Conservation (phyloP, 2,113 vertebrate species). For the Cyprinodon brontotheroides region DNA sequence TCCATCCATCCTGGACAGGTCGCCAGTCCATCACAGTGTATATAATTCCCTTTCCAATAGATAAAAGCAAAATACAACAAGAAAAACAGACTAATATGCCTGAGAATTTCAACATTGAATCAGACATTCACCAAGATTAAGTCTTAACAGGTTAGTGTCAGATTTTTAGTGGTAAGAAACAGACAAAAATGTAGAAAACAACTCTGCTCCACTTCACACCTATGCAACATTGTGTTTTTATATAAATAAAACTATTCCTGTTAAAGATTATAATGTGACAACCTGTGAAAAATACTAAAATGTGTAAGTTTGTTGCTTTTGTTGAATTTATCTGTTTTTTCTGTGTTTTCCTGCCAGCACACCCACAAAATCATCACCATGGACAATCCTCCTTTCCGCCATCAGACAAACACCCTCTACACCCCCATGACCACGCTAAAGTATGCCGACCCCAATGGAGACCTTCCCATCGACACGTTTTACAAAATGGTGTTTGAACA, state of each 20-base stretch:
- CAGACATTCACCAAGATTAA: too few species aligned
- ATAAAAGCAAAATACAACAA: too few species aligned
- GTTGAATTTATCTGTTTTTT: background rate
- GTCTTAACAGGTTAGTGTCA: too few species aligned
- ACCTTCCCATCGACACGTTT: slow-evolving; percentile 87
- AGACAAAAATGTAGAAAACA: background rate
- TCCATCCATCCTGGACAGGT: too few species aligned
- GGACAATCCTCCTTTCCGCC: slow-evolving; percentile 86
- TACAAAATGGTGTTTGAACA: slow-evolving; percentile 90
- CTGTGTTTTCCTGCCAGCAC: slow-evolving; percentile 75
- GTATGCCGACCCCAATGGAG: slow-evolving; percentile 85
- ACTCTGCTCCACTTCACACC: background rate
- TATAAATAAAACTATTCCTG: background rate
- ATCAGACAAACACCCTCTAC: slow-evolving; percentile 87
- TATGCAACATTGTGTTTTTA: background rate
- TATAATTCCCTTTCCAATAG: too few species aligned
- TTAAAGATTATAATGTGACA: background rate
- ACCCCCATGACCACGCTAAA: slow-evolving; percentile 89
- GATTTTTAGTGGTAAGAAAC: too few species aligned
- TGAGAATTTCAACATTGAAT: too few species aligned
- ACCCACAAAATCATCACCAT: slow-evolving; percentile 84
- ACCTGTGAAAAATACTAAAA: background rate
- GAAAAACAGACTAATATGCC: too few species aligned
- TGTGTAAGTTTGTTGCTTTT: background rate
- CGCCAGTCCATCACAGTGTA: too few species aligned